Conservation (phyloP, 2,888 invertebrate genomes). For the Aricia artaxerxes region DNA sequence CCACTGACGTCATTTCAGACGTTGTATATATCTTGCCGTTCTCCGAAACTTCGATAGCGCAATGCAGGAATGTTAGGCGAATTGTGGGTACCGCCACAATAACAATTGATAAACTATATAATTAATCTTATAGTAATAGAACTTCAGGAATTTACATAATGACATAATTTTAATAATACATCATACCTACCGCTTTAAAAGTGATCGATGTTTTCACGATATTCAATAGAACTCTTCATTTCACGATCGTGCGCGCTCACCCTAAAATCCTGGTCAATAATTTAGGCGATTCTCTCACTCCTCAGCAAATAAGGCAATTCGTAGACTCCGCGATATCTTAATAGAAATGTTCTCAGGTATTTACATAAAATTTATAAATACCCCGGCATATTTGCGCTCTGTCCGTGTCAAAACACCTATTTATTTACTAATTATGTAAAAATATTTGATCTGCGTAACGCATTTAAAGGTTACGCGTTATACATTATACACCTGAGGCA, state of each 20-base stretch:
- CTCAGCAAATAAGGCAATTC: conserved; percentile 15
- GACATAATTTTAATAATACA: no score
- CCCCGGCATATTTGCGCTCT: neutral
- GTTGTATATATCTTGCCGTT: no score
- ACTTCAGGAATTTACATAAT: no score
- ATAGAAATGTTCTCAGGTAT: conserved; percentile 23
- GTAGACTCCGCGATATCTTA: conserved; percentile 13
- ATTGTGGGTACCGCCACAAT: no score
- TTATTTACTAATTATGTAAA: conserved; percentile 15
- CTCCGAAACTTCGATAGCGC: no score
- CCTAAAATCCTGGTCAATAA: neutral
- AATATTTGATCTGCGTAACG: neutral
- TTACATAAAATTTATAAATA: conserved; percentile 10
- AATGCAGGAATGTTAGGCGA: no score
- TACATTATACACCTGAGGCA: neutral
- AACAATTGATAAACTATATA: no score
- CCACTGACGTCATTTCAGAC: no score
- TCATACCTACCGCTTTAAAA: no score
- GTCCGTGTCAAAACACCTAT: conserved; percentile 1
- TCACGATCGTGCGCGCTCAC: neutral
- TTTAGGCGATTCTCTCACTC: conserved; percentile 2
- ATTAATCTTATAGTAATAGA: no score
- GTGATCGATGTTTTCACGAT: no score
- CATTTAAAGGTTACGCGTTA: conserved; percentile 11
- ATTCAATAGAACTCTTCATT: neutral